phyloP scores from a whole-genome alignment of 2,797 vertebrate species.

The Sitta carolinensis region DNA sequence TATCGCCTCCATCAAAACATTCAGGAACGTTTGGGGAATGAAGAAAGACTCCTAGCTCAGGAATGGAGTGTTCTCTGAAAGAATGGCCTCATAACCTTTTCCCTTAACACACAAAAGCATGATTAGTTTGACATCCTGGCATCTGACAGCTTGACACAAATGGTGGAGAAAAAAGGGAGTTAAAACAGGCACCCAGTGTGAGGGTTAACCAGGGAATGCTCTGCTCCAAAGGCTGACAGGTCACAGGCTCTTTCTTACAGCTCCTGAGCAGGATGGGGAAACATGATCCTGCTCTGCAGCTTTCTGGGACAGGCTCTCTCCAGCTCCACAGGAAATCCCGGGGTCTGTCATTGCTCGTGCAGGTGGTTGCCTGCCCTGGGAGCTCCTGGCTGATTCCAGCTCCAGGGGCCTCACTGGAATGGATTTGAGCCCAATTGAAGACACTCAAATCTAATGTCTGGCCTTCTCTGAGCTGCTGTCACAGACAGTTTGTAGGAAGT shows the following conservation, averaged over 20 bases:
- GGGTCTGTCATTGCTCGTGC: neutral
- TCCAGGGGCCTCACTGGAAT: neutral
- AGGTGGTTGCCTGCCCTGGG: neutral
- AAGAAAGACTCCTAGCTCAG: neutral
- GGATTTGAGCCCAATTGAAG: neutral
- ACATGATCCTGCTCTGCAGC: conserved; percentile 11
- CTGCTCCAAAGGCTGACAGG: conserved; percentile 1
- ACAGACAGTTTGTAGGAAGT: neutral
- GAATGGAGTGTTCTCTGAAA: neutral
- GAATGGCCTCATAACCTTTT: conserved; percentile 1
- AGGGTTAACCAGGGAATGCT: neutral
- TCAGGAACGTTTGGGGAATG: neutral
- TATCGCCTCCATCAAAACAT: neutral
- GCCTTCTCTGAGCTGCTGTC: neutral
- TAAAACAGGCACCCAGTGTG: neutral
- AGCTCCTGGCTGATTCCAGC: neutral
- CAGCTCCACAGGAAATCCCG: neutral
- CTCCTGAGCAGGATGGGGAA: conserved; percentile 10
- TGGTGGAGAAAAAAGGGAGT: neutral
- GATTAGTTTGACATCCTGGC: conserved; percentile 7
- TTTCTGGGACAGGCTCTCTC: neutral
- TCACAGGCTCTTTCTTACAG: neutral
- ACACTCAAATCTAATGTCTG: neutral
- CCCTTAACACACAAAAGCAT: neutral
- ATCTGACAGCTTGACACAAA: conserved; percentile 18